Evolutionary conservation across 2,113 vertebrate species (phyloP), one percentile per base, ranked within the genome.

Genomic region (Macquaria australasica): DNA sequence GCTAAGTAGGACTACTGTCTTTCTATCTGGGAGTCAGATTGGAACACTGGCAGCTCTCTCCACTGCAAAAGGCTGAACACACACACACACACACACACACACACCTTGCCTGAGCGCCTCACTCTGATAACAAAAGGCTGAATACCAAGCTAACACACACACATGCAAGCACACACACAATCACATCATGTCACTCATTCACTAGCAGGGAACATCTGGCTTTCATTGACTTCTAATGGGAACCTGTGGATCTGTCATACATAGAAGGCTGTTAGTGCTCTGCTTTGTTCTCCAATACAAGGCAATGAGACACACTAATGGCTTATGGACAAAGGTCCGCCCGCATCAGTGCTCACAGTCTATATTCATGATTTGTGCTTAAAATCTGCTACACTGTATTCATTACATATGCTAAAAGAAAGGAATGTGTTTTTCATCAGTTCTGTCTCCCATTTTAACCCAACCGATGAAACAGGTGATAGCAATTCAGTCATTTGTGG

Each of bases 131-230:
- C 68, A 81, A 84, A 79, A 68, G 63, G n/a, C 73, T 71, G 34
- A 55, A 70, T 73, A 55, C 37, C 53, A 68, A 14, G 9, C 50
- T 66, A 48, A 48, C 77, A 77, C 53, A 45, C 37, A 8, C 69
- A 60, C 60, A 45, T 4, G 3, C 43, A 72, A 75, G 66, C 37
- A 73, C 11, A n/a, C 66, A 80, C 41, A 71, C 41, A 16, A 5
- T 18, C 75, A 28, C 72, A 68, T 1, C 25, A 28, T 63, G 87
- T 83, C 87, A 84, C 28, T 85, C 79, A 89, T 58, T 88, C 72
- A 55, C 64, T 45, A 41, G 50, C 45, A 71, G 71, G 20, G 66
- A 90, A 89, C 90, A 92, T 91, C 88, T 92, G 91, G 81, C 86
- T 83, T 63, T 84, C 41, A 88, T 91, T 84, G 20, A 82, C 78